phyloP scores from a whole-genome alignment of 2,888 invertebrate genomes.

The Mesochorus sp. region DNA sequence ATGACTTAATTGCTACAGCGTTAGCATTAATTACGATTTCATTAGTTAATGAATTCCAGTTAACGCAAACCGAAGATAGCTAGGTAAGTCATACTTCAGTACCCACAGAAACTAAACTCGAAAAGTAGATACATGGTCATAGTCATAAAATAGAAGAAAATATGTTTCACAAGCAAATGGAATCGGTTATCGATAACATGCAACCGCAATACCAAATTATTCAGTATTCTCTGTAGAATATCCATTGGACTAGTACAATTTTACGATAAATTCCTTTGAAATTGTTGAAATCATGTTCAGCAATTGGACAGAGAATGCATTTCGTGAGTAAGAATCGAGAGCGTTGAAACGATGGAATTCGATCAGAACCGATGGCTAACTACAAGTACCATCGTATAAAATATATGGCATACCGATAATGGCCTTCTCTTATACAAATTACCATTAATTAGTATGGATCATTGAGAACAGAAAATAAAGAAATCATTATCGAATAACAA shows the following conservation, averaged over 20 bases:
- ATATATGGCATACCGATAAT: too few relatives aligned
- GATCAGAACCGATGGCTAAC: background rate
- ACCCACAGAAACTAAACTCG: too few relatives aligned
- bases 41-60: too few relatives aligned
- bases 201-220: conserved; percentile 16
- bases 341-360: conserved; percentile 27
- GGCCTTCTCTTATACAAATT: too few relatives aligned
- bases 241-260: background rate
- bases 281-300: conserved; percentile 13
- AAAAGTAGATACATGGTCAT: too few relatives aligned
- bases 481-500: background rate
- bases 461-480: background rate
- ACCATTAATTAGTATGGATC: too few relatives aligned
- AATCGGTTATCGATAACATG: background rate
- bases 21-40: too few relatives aligned
- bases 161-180: background rate
- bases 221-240: background rate
- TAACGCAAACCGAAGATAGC: too few relatives aligned
- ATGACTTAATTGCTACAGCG: too few relatives aligned
- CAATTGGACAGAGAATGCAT: conserved; percentile 45
- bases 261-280: conserved; percentile 25
- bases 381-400: too few relatives aligned
- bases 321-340: conserved; percentile 22
- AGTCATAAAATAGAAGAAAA: too few relatives aligned
- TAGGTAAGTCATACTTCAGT: too few relatives aligned